Evolutionary conservation across 2,113 vertebrate genomes (phyloP), one percentile per base, ranked within the genome.

Genomic region (human): DNA sequence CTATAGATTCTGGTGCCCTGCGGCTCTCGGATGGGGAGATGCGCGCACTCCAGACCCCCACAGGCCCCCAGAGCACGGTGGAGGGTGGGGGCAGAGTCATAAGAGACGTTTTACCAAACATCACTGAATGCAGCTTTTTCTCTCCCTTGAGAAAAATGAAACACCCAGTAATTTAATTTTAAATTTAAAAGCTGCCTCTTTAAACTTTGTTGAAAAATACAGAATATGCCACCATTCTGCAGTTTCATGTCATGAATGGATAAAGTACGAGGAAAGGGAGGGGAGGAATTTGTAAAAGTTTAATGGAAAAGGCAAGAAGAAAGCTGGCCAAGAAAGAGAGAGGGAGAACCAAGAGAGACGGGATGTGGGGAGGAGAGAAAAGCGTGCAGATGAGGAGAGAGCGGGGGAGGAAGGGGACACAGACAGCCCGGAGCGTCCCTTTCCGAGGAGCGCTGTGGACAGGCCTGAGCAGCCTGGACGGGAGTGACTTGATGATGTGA

Each of bases 51-150:
- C 55, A 50, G 1, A 13, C 27, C 10, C 32, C 18, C 40, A 43
- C 11, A 35, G 11, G 23, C 0, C 8, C 8, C 25, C 7, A 48
- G 66, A 3, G 40, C 72, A 27, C 25, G 1, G 27, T 8, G 38
- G 20, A 5, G 45, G 11, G 38, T 3, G 3, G 3, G 3, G 14
- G 22, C 20, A 7, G 48, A 16, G 1, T 25, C 43, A 4, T 3
- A 0, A 22, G 30, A n/a, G n/a, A 8, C 0, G 0, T 27, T 43
- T 80, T 43, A 48, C 32, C 43, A 32, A 7, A 20, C 11, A 8
- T 3, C 9, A 40, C 11, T 30, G 13, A 20, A 72, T 1, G 16
- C 6, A 48, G 14, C 4, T 23, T 50, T 57, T 25, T 22, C 12
- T 66, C 61, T 64, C 7, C 66, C 43, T 61, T 61, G 20, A 35